Conservation (phyloP, 2,888 invertebrate genomes). For the Drosophila nr. perissopoda region DNA sequence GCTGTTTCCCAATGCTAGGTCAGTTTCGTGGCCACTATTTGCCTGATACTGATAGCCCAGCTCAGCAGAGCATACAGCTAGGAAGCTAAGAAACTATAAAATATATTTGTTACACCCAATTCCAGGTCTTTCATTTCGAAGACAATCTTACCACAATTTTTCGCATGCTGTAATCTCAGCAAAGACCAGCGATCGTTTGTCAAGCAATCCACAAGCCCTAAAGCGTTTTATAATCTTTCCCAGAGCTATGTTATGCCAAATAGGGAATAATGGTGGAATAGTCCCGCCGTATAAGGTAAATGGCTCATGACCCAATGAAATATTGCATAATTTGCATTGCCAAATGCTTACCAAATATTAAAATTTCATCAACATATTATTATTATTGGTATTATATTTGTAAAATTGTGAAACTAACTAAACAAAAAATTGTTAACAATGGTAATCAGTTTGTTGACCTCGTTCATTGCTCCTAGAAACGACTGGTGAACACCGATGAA, state of each 20-base stretch:
- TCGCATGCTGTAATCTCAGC: constrained; percentile 57
- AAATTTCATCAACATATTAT: constrained; percentile 18
- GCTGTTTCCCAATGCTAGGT: neutral
- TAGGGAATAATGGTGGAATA: constrained; percentile 33
- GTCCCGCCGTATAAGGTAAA: constrained; percentile 54
- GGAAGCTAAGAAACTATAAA: constrained; percentile 49
- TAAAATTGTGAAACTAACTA: constrained; percentile 53
- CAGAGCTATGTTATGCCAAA: constrained; percentile 26
- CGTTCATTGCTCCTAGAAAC: constrained; percentile 50
- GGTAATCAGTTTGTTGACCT: constrained; percentile 37
- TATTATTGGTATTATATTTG: constrained; percentile 31
- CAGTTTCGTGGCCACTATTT: constrained; percentile 24
- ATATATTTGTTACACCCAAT: neutral
- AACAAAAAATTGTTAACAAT: constrained; percentile 47
- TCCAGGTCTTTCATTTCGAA: neutral
- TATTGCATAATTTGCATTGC: constrained; percentile 38
- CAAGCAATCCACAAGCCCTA: neutral
- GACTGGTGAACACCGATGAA: constrained; percentile 68
- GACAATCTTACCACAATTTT: constrained; percentile 52
- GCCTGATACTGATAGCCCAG: constrained; percentile 63
- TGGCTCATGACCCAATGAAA: constrained; percentile 48
- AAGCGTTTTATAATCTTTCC: constrained; percentile 65
- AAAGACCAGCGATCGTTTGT: constrained; percentile 48
- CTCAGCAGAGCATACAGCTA: constrained; percentile 57
- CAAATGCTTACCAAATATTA: constrained; percentile 17